Percentiles rank a stretch among this genome's conserved stretches.
Evolutionary conservation across 2,888 invertebrate genomes (phyloP).

Genomic region (Hipparchia semele): DNA sequence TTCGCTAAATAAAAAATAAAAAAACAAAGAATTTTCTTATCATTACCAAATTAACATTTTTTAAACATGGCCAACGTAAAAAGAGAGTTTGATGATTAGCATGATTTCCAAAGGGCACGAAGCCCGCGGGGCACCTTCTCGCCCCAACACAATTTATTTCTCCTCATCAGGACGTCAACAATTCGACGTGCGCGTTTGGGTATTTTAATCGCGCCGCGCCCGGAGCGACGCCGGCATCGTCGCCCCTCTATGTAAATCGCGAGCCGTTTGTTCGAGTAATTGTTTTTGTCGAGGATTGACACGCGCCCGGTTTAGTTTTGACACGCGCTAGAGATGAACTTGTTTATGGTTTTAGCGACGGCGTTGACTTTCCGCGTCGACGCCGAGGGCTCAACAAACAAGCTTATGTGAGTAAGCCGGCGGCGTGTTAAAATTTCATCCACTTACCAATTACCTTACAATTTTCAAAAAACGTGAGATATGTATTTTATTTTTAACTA

Average conservation of each 20-base stretch:
- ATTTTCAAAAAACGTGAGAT: background rate
- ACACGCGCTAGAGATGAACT: conserved; percentile 47
- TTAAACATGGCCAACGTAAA: background rate
- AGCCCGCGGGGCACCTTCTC: conserved; percentile 56
- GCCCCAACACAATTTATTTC: conserved; percentile 71
- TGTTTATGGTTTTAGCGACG: conserved; percentile 36
- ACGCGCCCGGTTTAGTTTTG: conserved; percentile 54
- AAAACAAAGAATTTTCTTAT: background rate
- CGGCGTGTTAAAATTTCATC: conserved; percentile 46
- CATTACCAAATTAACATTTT: background rate
- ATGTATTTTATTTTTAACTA: background rate
- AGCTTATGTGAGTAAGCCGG: conserved; percentile 39
- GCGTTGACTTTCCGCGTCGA: conserved; percentile 20
- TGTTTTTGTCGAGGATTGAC: conserved; percentile 76
- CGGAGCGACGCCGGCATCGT: conserved; percentile 36
- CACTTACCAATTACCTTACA: background rate
- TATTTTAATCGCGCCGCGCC: conserved; percentile 67
- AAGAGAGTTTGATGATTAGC: conserved; percentile 62
- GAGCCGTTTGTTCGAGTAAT: conserved; percentile 65
- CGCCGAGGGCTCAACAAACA: conserved; percentile 21
- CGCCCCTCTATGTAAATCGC: conserved; percentile 66
- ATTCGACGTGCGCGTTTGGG: conserved; percentile 76
- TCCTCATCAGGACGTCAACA: conserved; percentile 82
- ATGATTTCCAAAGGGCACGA: conserved; percentile 78
- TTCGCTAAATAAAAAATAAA: too few species aligned